Conservation (phyloP, 2,113 vertebrate genomes). For the Upupa epops region DNA sequence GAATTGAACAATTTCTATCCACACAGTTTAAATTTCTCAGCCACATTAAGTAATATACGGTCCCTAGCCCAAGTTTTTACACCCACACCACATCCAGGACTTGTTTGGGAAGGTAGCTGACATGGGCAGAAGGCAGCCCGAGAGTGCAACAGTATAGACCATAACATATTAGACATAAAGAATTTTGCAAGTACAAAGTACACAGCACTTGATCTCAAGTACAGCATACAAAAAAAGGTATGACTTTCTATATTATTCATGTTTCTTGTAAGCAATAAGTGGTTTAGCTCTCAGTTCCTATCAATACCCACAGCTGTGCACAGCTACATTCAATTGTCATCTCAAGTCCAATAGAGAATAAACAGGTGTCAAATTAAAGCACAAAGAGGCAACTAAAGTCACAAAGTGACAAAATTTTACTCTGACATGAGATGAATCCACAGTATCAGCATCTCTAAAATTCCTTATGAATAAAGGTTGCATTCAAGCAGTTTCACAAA, state of each 20-base stretch:
- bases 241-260: neutral
- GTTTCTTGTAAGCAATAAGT: slow-evolving; percentile 11
- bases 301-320: neutral
- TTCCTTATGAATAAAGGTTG: slow-evolving; percentile 13
- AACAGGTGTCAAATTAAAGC: slow-evolving; percentile 18
- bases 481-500: neutral
- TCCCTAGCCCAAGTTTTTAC: neutral
- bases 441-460: neutral
- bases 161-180: neutral
- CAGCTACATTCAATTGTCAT: neutral
- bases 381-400: slow-evolving; percentile 14
- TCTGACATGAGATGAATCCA: neutral
- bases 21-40: neutral
- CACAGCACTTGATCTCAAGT: neutral
- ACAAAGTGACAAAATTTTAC: slow-evolving; percentile 18
- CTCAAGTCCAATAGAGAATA: neutral
- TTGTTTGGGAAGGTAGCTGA: neutral
- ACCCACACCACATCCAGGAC: fast-evolving
- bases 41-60: neutral
- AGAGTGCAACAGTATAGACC: neutral
- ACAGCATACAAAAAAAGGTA: neutral
- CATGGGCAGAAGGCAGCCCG: neutral
- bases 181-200: neutral
- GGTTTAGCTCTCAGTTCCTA: neutral
- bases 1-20: neutral